Conservation (phyloP, 2,888 invertebrate species). For the Micoletzkya japonica region DNA sequence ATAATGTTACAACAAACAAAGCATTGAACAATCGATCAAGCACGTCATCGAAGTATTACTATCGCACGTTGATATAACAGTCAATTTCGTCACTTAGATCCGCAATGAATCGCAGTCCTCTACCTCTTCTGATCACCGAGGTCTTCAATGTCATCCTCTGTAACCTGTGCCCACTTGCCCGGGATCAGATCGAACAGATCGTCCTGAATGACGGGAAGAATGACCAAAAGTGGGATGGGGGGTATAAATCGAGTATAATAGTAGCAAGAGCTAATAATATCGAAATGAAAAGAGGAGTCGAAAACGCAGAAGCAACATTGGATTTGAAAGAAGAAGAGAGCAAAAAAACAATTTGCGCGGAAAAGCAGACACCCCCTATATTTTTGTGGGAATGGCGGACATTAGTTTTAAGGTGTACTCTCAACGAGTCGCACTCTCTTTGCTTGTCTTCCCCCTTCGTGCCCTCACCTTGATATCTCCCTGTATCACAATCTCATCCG, state of each 20-base stretch:
- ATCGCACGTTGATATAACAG: too few relatives aligned
- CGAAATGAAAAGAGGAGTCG: too few relatives aligned
- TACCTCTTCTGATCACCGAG: slow-evolving; percentile 54
- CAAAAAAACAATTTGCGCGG: too few relatives aligned
- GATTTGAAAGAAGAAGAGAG: too few relatives aligned
- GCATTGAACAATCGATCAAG: too few relatives aligned
- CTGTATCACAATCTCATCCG: slow-evolving; percentile 98
- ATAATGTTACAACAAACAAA: too few relatives aligned
- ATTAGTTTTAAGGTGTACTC: background rate
- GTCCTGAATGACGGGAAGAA: slow-evolving; percentile 78
- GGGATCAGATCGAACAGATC: slow-evolving; percentile 95
- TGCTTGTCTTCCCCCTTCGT: background rate
- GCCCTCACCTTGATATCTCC: slow-evolving; percentile 64
- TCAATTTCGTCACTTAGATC: too few relatives aligned
- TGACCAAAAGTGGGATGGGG: background rate
- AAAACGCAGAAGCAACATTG: too few relatives aligned
- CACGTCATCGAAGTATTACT: too few relatives aligned
- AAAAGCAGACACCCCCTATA: background rate
- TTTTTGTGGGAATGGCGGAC: too few relatives aligned
- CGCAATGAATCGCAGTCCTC: slow-evolving; percentile 1
- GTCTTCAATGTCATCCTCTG: slow-evolving; percentile 41
- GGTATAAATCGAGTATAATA: too few relatives aligned
- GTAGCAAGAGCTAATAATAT: too few relatives aligned
- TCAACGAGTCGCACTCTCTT: background rate
- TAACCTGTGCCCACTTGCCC: slow-evolving; percentile 83